These are phyloP conservation scores for Graphium colonna DNA, from an alignment of 2,888 invertebrate species.

Conservation along the genomic window DNA sequence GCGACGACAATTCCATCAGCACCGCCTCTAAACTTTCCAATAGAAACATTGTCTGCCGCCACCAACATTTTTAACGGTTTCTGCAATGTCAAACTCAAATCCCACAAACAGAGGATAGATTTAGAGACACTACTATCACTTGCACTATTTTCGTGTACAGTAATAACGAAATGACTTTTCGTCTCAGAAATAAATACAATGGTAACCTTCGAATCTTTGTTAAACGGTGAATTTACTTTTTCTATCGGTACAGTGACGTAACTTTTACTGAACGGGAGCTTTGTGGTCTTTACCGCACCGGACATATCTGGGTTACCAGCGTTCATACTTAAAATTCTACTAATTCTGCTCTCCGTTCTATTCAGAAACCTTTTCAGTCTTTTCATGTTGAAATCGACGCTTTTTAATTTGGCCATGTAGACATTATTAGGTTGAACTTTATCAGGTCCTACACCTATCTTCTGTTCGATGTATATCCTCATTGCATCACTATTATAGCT, in stretches of 20 bases:
- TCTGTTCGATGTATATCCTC: conserved; percentile 65
- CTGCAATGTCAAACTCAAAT: conserved; percentile 49
- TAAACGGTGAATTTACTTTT: conserved; percentile 37
- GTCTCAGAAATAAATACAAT: conserved; percentile 51
- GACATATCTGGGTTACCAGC: conserved; percentile 39
- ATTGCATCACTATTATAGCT: conserved; percentile 54
- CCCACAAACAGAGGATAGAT: conserved; percentile 61
- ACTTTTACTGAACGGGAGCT: conserved; percentile 60
- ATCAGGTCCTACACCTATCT: conserved; percentile 58
- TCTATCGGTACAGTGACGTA: conserved; percentile 46
- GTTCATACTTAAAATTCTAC: conserved; percentile 51
- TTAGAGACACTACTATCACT: conserved; percentile 34
- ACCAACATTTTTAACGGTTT: conserved; percentile 58
- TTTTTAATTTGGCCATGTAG: conserved; percentile 54
- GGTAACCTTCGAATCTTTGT: conserved; percentile 47
- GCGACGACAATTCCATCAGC: conserved; percentile 62
- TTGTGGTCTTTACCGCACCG: conserved; percentile 44
- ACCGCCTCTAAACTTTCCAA: conserved; percentile 51
- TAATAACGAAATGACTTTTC: conserved; percentile 54
- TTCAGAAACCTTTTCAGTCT: conserved; percentile 58
- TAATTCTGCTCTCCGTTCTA: conserved; percentile 50
- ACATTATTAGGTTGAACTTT: conserved; percentile 54
- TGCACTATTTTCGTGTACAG: conserved; percentile 46
- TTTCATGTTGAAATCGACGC: conserved; percentile 42
- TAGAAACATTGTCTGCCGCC: conserved; percentile 53